Percentiles rank a stretch among this genome's conserved stretches.
phyloP scores from a whole-genome alignment of 1,140 invertebrate genomes.

The Lutraria rhynchaena region DNA sequence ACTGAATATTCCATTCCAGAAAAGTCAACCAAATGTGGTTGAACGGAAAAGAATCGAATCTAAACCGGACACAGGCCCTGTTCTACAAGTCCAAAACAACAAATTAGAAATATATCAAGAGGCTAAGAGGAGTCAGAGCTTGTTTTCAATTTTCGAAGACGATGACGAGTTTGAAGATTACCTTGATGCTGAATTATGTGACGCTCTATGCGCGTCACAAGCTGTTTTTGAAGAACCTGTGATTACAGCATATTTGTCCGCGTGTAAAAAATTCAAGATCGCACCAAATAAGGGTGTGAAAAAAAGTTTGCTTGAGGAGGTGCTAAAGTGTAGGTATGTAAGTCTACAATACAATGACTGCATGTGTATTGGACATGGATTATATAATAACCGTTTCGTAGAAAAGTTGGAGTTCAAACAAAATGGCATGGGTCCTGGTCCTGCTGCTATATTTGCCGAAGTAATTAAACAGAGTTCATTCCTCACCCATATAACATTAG shows the following conservation, averaged over 20 bases:
- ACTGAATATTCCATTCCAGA: slow-evolving; percentile 4
- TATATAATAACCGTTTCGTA: background rate
- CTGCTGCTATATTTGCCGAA: background rate
- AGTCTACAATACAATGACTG: slow-evolving; percentile 9
- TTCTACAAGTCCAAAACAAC: no score
- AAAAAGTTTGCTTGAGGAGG: background rate
- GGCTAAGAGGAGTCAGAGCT: background rate
- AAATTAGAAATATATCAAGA: no score
- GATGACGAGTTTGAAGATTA: slow-evolving; percentile 18
- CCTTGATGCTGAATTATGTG: background rate
- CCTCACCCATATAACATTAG: slow-evolving; percentile 38
- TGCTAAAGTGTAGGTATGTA: slow-evolving; percentile 26
- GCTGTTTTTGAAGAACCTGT: background rate
- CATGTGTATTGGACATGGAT: slow-evolving; percentile 2
- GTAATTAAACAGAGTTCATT: slow-evolving; percentile 5
- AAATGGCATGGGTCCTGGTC: slow-evolving; percentile 14
- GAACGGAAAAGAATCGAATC: background rate
- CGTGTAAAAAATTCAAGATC: slow-evolving; percentile 24
- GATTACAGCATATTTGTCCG: background rate
- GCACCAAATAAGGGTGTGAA: slow-evolving; percentile 2
- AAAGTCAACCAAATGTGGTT: background rate
- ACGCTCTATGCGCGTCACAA: background rate
- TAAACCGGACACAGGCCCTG: no score
- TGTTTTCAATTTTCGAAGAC: background rate
- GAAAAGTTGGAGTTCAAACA: slow-evolving; percentile 22